Evolutionary conservation across 2,888 invertebrate genomes (phyloP).

Genomic region (Tanytarsus gracilentus): DNA sequence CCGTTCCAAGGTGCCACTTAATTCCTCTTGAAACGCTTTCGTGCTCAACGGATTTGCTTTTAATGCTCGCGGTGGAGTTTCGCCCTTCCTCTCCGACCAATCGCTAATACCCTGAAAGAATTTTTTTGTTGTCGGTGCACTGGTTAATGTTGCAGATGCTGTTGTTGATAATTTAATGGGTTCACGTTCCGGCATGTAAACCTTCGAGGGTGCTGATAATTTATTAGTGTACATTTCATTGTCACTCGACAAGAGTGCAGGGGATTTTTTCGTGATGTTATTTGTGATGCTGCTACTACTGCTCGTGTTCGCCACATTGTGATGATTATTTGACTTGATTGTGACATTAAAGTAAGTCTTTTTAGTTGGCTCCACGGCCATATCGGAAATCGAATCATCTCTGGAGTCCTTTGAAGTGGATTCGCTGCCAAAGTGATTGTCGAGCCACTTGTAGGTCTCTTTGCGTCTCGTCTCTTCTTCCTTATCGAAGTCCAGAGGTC

Average conservation of each 20-base stretch:
- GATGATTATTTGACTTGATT: constrained; percentile 54
- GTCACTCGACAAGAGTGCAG: constrained; percentile 37
- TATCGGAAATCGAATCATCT: constrained; percentile 44
- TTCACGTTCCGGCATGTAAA: constrained; percentile 49
- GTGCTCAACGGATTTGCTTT: constrained; percentile 30
- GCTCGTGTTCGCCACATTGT: constrained; percentile 30
- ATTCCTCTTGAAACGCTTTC: constrained; percentile 42
- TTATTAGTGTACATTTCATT: constrained; percentile 26
- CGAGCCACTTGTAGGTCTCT: constrained; percentile 85
- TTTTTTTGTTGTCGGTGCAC: constrained; percentile 46
- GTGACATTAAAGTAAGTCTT: constrained; percentile 69
- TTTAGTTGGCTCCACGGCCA: constrained; percentile 56
- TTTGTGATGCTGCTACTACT: constrained; percentile 40
- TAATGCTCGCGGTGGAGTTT: constrained; percentile 32
- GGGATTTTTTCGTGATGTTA: constrained; percentile 44
- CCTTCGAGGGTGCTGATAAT: constrained; percentile 44
- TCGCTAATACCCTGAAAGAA: constrained; percentile 69
- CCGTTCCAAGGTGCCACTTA: constrained; percentile 41
- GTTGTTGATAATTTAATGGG: too few species aligned
- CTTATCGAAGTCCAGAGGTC: constrained; percentile 74
- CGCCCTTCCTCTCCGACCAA: constrained; percentile 61
- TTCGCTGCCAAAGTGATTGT: constrained; percentile 82
- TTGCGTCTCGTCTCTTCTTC: constrained; percentile 83
- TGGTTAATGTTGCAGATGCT: too few species aligned
- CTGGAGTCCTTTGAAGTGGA: constrained; percentile 53